Percentiles rank a stretch among this genome's conserved stretches.
These are phyloP conservation scores for Tachysurus fulvidraco DNA, from an alignment of 2,113 vertebrate species.

Conservation along the genomic window DNA sequence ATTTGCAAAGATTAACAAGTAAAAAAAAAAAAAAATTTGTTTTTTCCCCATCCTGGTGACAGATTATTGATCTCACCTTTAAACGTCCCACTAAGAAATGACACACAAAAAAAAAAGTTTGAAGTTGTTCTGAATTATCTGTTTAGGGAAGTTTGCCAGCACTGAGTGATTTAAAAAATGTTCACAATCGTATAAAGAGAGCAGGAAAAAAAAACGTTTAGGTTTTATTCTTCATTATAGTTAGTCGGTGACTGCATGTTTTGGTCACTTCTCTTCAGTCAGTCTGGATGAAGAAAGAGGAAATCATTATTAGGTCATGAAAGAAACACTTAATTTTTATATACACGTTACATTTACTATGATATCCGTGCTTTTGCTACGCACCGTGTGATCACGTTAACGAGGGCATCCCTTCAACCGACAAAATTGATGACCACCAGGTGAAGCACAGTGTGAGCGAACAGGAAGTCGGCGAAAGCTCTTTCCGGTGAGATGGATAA, in stretches of 20 bases:
- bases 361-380: not conserved
- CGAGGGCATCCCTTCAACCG: slow-evolving; percentile 72
- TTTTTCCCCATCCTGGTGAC: not conserved
- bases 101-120: not conserved
- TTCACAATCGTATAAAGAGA: not conserved
- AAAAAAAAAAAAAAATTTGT: not conserved
- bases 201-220: not conserved
- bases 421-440: slow-evolving; percentile 97
- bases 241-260: not conserved
- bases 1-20: slow-evolving; percentile 34
- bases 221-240: not conserved
- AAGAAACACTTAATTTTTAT: not conserved
- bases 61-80: not conserved
- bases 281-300: slow-evolving; percentile 20
- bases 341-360: not conserved
- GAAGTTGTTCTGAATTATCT: not conserved
- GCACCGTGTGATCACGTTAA: not conserved
- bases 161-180: not conserved
- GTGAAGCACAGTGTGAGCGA: slow-evolving; percentile 93
- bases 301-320: not conserved
- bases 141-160: not conserved
- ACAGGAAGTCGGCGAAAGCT: slow-evolving; percentile 94
- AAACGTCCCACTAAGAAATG: not conserved
- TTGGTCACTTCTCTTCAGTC: slow-evolving; percentile 7
- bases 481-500: slow-evolving; percentile 91